phyloP scores from a whole-genome alignment of 2,888 invertebrate species.

The Choristoneura rosaceana region DNA sequence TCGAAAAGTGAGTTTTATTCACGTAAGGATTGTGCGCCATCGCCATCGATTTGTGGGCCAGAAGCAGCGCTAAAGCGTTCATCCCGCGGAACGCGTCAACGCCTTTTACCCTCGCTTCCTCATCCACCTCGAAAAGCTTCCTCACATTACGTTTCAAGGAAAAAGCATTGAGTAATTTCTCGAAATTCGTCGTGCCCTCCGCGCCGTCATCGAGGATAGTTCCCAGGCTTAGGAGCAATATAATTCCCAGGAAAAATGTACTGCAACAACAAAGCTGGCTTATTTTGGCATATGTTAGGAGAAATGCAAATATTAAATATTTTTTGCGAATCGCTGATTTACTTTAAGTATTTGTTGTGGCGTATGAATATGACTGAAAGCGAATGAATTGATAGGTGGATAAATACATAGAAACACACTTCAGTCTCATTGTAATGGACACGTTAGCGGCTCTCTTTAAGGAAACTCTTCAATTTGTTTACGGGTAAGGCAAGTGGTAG shows the following conservation, averaged over 20 bases:
- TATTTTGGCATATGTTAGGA: slow-evolving; percentile 3
- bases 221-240: slow-evolving; percentile 71
- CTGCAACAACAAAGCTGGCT: slow-evolving; percentile 59
- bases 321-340: not conserved
- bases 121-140: slow-evolving; percentile 74
- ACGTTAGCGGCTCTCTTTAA: slow-evolving; percentile 4
- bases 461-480: not conserved
- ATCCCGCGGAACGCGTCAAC: slow-evolving; percentile 84
- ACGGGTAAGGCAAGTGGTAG: not conserved
- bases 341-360: no score
- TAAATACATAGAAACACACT: slow-evolving; percentile 12
- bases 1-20: slow-evolving; percentile 83
- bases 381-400: no score
- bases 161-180: slow-evolving; percentile 80
- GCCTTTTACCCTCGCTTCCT: slow-evolving; percentile 74
- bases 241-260: slow-evolving; percentile 75
- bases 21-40: slow-evolving; percentile 85
- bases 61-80: slow-evolving; percentile 82
- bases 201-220: slow-evolving; percentile 76
- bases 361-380: no score
- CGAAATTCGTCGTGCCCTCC: slow-evolving; percentile 76
- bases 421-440: slow-evolving; percentile 6
- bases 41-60: slow-evolving; percentile 86
- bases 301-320: not conserved
- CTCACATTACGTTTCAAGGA: slow-evolving; percentile 79